Percentiles rank a stretch among this genome's conserved stretches.
Conservation (phyloP, 2,113 vertebrate genomes). For the Delphinus delphis region DNA sequence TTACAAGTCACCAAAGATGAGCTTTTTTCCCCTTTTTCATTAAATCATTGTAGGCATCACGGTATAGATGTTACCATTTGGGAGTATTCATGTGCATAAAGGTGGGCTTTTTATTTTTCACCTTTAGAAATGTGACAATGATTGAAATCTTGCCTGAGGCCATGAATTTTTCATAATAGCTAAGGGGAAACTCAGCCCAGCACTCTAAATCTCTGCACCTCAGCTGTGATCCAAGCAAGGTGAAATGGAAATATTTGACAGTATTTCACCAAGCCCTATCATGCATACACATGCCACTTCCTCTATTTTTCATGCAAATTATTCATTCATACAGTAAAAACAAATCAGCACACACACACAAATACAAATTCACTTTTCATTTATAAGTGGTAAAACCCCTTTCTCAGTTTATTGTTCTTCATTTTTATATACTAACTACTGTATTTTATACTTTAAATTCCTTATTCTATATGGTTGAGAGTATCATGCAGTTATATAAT, state of each 20-base stretch:
- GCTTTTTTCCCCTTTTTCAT: background rate
- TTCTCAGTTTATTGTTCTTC: background rate
- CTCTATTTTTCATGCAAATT: background rate
- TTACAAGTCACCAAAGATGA: background rate
- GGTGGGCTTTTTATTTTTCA: background rate
- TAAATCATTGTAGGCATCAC: background rate
- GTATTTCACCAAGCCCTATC: background rate
- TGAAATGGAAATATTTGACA: background rate
- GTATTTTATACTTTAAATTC: background rate
- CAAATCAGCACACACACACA: background rate
- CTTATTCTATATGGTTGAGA: background rate
- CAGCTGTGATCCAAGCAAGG: background rate
- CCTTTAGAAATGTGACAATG: slow-evolving; percentile 1
- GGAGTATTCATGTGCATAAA: background rate
- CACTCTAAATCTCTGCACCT: background rate
- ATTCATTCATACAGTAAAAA: background rate
- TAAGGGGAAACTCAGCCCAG: background rate
- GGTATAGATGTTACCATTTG: background rate
- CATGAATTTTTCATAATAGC: slow-evolving; percentile 12
- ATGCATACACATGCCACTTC: background rate
- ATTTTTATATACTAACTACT: background rate
- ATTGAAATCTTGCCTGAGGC: slow-evolving; percentile 30
- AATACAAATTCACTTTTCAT: background rate
- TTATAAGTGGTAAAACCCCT: background rate
- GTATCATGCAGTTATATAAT: background rate